Base-by-base conservation (phyloP, 2,888 invertebrate genomes). In the Stenoptilia bipunctidactyla region DNA sequence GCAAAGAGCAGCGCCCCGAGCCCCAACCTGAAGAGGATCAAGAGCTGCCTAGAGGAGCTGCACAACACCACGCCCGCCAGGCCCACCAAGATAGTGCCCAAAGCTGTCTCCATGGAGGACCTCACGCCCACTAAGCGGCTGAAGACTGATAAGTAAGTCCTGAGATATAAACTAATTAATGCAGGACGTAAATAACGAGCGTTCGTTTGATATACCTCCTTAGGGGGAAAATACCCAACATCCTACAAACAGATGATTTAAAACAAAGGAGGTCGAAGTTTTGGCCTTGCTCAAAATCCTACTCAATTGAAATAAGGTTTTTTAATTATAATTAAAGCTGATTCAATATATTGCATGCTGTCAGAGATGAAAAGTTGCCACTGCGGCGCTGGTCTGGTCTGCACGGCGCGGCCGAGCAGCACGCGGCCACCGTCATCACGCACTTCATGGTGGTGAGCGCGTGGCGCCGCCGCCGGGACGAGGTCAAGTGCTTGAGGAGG, bases 381-480 rank as follows among this genome's bases (percentile, higher is more conserved):
- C n/a, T n/a, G 30, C 30, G 30, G n/a, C 30, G 30, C 30, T 30
- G 53, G 0, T 42, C 58, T 0, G 52, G 48, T 8, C 4, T 20
- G 20, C n/a, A n/a, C 20, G 55, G 53, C 5, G 51, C 50, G 2
- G 60, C 55, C 6, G 69, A 70, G 44, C 52, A 63, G 47, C 52
- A 58, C 47, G 86, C 87, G 1, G 86, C 83, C 0, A 66, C 63
- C 9, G 58, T 67, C 37, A 66, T 87, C 33, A 79, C 73, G 14
- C 66, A 69, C 40, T 72, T 82, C 49, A 70, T 87, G 63, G 53
- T 85, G 51, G 47, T 86, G 37, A 73, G 77, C 33, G 84, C 85
- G 1, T 87, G 87, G 87, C 62, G 87, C 20, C 66, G 72, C 2
- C 73, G 86, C 15, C 69, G 86, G 15, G 69, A 73, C 34, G 87